A percentile compares a stretch with the other conserved stretches of the same genome.
Evolutionary conservation across 2,797 vertebrate genomes (phyloP).

Genomic region (Onychomys torridus): DNA sequence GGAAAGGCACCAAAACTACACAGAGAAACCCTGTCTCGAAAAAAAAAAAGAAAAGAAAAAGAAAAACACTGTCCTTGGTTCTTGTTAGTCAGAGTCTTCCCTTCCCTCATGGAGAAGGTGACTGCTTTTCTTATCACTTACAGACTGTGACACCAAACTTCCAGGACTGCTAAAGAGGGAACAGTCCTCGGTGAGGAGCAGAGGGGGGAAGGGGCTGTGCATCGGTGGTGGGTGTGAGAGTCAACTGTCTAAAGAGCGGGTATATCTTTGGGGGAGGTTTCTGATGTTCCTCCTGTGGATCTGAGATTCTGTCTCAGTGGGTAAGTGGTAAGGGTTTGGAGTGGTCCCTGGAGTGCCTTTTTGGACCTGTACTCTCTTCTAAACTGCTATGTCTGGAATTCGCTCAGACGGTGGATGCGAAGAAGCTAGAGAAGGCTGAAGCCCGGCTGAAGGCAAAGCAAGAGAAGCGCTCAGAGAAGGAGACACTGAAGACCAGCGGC

Average conservation of each 20-base stretch:
- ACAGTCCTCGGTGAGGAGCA: slow-evolving; percentile 92
- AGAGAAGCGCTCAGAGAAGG: slow-evolving; percentile 94
- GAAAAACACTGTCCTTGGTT: neutral
- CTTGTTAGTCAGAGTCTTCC: slow-evolving; percentile 53
- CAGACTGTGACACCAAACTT: slow-evolving; percentile 84
- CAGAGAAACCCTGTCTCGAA: too few species aligned
- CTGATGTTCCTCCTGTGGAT: neutral
- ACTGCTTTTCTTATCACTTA: slow-evolving; percentile 70
- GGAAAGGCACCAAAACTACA: too few species aligned
- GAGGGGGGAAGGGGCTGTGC: neutral
- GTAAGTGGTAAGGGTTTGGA: neutral
- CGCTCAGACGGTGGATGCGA: slow-evolving; percentile 93
- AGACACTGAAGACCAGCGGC: slow-evolving; percentile 89
- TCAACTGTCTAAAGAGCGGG: neutral
- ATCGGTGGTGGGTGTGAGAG: neutral
- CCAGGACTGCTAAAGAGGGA: slow-evolving; percentile 92
- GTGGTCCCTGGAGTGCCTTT: slow-evolving; percentile 11
- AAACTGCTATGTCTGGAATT: slow-evolving; percentile 58
- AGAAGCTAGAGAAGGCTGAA: slow-evolving; percentile 98
- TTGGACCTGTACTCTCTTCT: neutral
- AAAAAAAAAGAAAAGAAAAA: too few species aligned
- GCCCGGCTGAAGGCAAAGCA: slow-evolving; percentile 97
- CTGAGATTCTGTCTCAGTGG: neutral
- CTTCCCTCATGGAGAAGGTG: slow-evolving; percentile 52
- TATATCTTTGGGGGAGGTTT: neutral